Evolutionary conservation across 2,113 vertebrate species (phyloP).

Genomic region (Uria lomvia): DNA sequence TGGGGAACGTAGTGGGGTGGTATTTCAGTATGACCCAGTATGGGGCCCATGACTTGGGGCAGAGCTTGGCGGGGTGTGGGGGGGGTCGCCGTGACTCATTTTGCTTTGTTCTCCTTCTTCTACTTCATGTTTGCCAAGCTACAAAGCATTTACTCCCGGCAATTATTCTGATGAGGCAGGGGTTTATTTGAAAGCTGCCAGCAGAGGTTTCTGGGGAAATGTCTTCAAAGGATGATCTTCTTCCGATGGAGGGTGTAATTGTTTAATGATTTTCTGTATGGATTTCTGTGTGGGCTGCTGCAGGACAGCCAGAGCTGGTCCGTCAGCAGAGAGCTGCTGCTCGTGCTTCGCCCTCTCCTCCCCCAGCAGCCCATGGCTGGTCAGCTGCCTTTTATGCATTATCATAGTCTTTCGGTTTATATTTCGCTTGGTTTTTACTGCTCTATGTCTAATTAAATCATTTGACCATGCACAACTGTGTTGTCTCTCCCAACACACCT

Average conservation of each 20-base stretch:
- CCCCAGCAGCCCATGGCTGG: fast-evolving
- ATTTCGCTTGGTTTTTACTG: not conserved
- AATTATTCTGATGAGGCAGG: not conserved
- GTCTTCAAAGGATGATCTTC: conserved; percentile 33
- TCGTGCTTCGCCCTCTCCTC: not conserved
- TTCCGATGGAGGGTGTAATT: conserved; percentile 23
- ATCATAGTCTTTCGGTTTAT: not conserved
- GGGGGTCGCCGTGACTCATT: not conserved
- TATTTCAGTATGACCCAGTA: fast-evolving
- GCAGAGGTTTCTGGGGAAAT: not conserved
- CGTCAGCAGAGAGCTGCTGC: not conserved
- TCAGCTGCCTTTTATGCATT: not conserved
- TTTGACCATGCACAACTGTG: not conserved
- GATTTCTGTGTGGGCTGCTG: not conserved
- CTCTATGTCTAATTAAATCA: not conserved
- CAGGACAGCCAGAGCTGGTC: not conserved
- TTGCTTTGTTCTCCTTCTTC: not conserved
- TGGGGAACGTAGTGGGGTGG: fast-evolving
- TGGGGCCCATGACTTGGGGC: not conserved
- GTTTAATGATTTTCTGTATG: conserved; percentile 51
- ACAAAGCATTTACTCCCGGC: not conserved
- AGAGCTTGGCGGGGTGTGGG: not conserved
- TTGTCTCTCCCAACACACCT: not conserved
- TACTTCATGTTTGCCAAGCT: not conserved
- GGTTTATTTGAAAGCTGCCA: not conserved